A percentile compares a stretch with the other conserved stretches of the same genome.
These are phyloP conservation scores for Sminthurides aquaticus DNA, from an alignment of 2,888 invertebrate genomes.

Conservation along the genomic window DNA sequence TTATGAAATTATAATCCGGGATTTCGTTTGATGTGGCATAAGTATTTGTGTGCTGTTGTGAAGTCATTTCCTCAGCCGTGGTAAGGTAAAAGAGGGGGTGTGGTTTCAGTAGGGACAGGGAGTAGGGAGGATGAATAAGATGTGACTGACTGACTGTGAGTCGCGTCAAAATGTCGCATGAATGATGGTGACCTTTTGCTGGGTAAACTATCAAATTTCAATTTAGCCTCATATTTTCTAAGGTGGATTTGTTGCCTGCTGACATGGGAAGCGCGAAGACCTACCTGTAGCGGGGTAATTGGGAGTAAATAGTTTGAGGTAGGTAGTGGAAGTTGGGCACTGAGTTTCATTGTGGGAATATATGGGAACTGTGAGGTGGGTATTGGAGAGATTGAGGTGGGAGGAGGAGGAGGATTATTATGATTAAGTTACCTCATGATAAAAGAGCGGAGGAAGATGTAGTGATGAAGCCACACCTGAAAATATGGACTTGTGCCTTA, in stretches of 20 bases:
- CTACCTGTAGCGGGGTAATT: neutral
- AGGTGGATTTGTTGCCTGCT: neutral
- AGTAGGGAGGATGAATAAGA: too few relatives aligned
- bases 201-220: neutral
- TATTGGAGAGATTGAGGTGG: too few relatives aligned
- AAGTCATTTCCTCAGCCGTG: too few relatives aligned
- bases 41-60: too few relatives aligned
- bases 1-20: too few relatives aligned
- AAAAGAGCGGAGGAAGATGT: neutral
- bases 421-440: slow-evolving; percentile 1
- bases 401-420: neutral
- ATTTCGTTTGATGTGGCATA: too few relatives aligned
- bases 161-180: neutral
- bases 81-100: too few relatives aligned
- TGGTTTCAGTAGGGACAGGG: too few relatives aligned
- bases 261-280: neutral
- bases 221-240: neutral
- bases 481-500: slow-evolving; percentile 7
- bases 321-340: too few relatives aligned
- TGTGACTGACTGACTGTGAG: too few relatives aligned
- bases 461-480: slow-evolving; percentile 2
- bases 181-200: neutral
- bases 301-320: slow-evolving; percentile 4
- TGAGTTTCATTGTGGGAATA: neutral
- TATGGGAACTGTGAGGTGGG: too few relatives aligned